Evolutionary conservation across 2,888 invertebrate species (phyloP).

Genomic region (Carabus problematicus): DNA sequence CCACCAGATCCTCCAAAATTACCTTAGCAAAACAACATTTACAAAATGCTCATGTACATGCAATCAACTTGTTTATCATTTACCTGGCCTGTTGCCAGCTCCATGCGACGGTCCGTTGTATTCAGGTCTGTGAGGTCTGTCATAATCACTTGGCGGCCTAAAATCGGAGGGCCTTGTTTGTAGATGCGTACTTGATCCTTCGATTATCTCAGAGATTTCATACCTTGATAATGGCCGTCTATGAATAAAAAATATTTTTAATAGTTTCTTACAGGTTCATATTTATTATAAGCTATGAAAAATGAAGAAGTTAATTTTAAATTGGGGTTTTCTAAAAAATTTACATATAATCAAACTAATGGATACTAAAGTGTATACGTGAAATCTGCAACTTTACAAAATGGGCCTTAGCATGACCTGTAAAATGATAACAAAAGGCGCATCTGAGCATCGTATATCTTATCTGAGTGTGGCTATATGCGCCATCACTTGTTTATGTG

Average conservation of each 20-base stretch:
- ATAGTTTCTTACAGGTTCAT: not conserved
- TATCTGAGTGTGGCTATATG: not conserved
- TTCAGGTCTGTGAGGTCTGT: constrained; percentile 14
- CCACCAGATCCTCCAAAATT: constrained; percentile 35
- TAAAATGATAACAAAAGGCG: too few relatives aligned
- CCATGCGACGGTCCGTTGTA: constrained; percentile 17
- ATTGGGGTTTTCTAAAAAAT: too few relatives aligned
- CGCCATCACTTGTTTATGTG: constrained; percentile 19
- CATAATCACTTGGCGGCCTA: constrained; percentile 41
- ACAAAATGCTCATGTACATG: constrained; percentile 4
- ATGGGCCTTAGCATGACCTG: too few relatives aligned
- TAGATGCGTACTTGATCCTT: constrained; percentile 31
- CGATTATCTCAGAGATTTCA: constrained; percentile 40
- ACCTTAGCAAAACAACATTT: constrained; percentile 18
- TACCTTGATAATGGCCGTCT: constrained; percentile 36
- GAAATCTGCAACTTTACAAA: too few relatives aligned
- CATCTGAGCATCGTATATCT: not conserved
- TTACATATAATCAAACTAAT: too few relatives aligned
- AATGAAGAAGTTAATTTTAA: too few relatives aligned
- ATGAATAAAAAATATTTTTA: not conserved
- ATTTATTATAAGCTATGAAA: too few relatives aligned
- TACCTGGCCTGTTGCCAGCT: constrained; percentile 19
- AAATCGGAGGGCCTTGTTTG: constrained; percentile 37
- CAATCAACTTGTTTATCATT: not conserved
- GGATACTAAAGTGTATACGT: too few relatives aligned